These are phyloP conservation scores for Lordiphosa andalusiaca DNA, from an alignment of 2,888 invertebrate genomes.

Conservation along the genomic window DNA sequence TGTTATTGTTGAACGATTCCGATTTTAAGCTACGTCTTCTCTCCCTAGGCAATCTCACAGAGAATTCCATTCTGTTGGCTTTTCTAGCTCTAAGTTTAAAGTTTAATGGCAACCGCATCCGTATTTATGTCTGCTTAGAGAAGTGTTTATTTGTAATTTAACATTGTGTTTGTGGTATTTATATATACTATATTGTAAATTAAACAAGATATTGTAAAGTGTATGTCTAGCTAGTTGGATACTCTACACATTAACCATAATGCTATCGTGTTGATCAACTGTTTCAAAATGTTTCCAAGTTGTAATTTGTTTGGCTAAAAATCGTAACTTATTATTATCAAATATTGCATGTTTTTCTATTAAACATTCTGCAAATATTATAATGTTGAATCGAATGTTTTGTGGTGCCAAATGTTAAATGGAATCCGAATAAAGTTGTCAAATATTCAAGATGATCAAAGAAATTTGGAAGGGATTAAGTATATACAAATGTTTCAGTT, in stretches of 20 bases:
- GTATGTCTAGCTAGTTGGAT: conserved; percentile 49
- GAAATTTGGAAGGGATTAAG: not conserved
- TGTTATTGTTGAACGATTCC: conserved; percentile 35
- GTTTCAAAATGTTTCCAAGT: conserved; percentile 47
- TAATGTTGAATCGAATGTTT: conserved; percentile 22
- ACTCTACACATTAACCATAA: conserved; percentile 24
- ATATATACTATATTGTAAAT: conserved; percentile 50
- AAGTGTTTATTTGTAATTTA: conserved; percentile 38
- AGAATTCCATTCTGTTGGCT: conserved; percentile 20
- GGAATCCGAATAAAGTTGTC: conserved; percentile 51
- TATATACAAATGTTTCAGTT: no score
- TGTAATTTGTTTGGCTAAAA: conserved; percentile 35
- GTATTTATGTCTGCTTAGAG: conserved; percentile 15
- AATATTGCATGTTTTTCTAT: conserved; percentile 38
- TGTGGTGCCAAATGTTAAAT: conserved; percentile 50
- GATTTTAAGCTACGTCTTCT: conserved; percentile 13
- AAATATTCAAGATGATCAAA: conserved; percentile 17
- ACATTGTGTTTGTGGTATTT: conserved; percentile 40
- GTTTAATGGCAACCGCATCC: conserved; percentile 11
- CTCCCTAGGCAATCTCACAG: conserved; percentile 52
- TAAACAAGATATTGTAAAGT: conserved; percentile 49
- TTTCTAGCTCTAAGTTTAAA: conserved; percentile 42
- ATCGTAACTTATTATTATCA: conserved; percentile 16
- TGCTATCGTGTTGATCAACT: conserved; percentile 38
- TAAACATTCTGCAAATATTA: conserved; percentile 13